Evolutionary conservation across 2,797 vertebrate genomes (phyloP), one percentile per base, ranked within the genome.

Genomic region (Vireo griseus): DNA sequence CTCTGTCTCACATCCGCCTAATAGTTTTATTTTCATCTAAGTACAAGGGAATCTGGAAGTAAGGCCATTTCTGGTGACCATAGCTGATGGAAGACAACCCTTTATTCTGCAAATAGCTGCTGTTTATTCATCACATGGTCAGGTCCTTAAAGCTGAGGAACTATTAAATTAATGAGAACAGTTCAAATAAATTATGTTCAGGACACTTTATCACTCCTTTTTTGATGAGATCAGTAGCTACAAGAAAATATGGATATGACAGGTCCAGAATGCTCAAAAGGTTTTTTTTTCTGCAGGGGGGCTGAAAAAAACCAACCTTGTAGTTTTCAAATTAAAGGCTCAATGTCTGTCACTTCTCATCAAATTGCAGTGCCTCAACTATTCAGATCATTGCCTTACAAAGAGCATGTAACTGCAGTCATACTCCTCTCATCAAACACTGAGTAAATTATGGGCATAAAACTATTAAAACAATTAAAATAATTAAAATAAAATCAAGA

Each of bases 11-110:
- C 72, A 75, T 89, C 73, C 29, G 78, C 73, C 78, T 94, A 97
- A 96, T 59, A 94, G 91, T 94, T 96, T 97, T 93, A 86, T 58
- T 88, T 95, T 95, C 83, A 80, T 92, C 62, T 91, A 94, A 76
- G 79, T 47, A 80, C 37, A 86, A 72, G 13, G 25, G 55, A 86
- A 57, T 52, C 52, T 88, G 52, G 77, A 94, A 97, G 74, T 45
- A 94, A 91, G 77, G 84, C 17, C 72, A 83, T 73, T 93, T 91
- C 82, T 94, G 59, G 58, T 84, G 63, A 89, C 65, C 63, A 59
- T 3, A 35, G 68, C 13, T 88, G 66, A n/a, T 82, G 81, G 95
- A 96, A 96, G 72, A 72, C 95, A 95, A 69, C 19, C 59, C 58
- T 91, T 94, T 86, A 85, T 90, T 86, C 72, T 94, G 80, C 66